Evolutionary conservation across 2,113 vertebrate species (phyloP).

Genomic region (Nothobranchius furzeri): DNA sequence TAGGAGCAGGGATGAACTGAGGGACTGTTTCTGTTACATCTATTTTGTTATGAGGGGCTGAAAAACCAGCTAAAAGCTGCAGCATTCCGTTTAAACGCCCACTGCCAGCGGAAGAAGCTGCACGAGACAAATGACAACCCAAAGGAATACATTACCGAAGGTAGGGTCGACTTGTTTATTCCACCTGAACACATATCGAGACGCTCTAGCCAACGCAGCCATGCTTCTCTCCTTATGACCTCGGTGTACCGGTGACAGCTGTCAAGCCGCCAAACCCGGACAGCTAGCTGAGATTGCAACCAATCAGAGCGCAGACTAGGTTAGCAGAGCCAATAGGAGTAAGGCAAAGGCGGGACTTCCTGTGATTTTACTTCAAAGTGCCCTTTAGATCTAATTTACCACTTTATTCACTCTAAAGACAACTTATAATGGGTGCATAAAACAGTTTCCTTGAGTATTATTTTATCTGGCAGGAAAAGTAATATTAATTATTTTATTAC

Average conservation of each 20-base stretch:
- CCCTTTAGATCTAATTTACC: background rate
- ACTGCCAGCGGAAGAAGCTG: background rate
- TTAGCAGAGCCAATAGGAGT: slow-evolving; percentile 50
- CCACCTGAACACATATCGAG: slow-evolving; percentile 67
- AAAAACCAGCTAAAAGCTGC: slow-evolving; percentile 48
- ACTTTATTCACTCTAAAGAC: background rate
- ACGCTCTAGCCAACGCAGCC: slow-evolving; percentile 79
- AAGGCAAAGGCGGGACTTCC: slow-evolving; percentile 57
- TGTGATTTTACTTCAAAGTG: slow-evolving; percentile 23
- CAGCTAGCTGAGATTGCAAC: slow-evolving; percentile 27
- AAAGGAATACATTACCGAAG: slow-evolving; percentile 73
- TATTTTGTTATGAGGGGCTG: slow-evolving; percentile 37
- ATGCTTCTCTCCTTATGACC: slow-evolving; percentile 75
- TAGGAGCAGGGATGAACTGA: background rate
- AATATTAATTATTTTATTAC: too few species aligned
- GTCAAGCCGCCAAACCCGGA: slow-evolving; percentile 58
- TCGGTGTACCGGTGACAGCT: slow-evolving; percentile 61
- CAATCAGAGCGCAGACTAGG: slow-evolving; percentile 39
- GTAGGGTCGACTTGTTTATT: slow-evolving; percentile 68
- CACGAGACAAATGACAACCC: background rate
- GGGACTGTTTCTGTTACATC: slow-evolving; percentile 11
- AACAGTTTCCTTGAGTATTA: too few species aligned
- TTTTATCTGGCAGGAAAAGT: background rate
- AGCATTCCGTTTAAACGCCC: background rate
- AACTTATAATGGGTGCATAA: background rate